Evolutionary conservation across 2,888 invertebrate genomes (phyloP), one percentile per base, ranked within the genome.

Genomic region (Lapara coniferarum): DNA sequence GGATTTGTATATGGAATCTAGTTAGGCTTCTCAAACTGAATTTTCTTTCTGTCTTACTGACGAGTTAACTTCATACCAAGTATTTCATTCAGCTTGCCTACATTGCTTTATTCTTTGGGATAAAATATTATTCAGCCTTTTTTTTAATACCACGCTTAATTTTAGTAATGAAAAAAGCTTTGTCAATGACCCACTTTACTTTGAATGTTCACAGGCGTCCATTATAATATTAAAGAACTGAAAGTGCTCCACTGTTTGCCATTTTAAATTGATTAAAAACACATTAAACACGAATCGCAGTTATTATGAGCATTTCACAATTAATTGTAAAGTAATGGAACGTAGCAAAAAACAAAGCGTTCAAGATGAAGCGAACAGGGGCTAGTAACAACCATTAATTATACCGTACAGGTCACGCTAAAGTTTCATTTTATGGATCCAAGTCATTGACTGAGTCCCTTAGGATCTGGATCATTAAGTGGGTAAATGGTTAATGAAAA

Each of bases 401-500:
- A 82, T 80, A 81, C 78, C 81, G 84, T 85, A 81, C 85, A 88
- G 90, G 90, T 90, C 92, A 90, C 89, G 89, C 89, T 84, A 90
- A 89, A 88, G 86, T 89, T 90, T 90, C 90, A 90, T 90, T 92
- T 92, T 90, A 92, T 85, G 88, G 86, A 84, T 85, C 85, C 84
- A 84, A 90, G 88, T 91, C 92, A 92, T 89, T 87, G 91, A 91
- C 89, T 90, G 85, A 90, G 89, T 91, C 91, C 89, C 89, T 88
- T 87, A 89, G 90, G 91, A 91, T 90, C 87, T 88, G 89, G 90
- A 92, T 91, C 93, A 93, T 93, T 93, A 93, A 93, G 92, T 93
- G 92, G 90, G 89, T 91, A 91, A 93, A 93, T 92, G 93, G 92
- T 92, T 93, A 93, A 93, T 93, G 93, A 93, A 93, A 93, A 93